Base-by-base conservation (phyloP, 2,113 vertebrate species). In the Peromyscus californicus region DNA sequence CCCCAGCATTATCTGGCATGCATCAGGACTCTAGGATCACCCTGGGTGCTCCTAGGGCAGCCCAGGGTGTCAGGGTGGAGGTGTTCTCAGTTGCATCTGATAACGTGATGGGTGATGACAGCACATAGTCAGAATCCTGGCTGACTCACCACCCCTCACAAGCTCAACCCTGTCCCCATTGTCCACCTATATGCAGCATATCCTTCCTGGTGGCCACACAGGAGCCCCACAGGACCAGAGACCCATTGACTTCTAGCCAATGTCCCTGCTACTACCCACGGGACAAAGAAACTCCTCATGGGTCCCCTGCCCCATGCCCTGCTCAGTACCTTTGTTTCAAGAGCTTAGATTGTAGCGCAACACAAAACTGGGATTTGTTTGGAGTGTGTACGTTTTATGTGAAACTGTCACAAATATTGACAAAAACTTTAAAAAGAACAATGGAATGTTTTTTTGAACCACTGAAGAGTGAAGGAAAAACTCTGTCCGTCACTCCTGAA, bases 1-100 rank as follows among this genome's bases (percentile, higher is more conserved):
- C 24, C n/a, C 0, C n/a, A 33, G 22, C 45, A 8, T 8, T 3
- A 11, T 42, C 24, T 19, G 69, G 5, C 19, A 0, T 5, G 24
- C n/a, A 80, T 39, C 54, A 57, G 70, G 42, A 59, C 13, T 51
- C 57, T 29, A 31, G 74, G 54, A 12, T 48, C 29, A 8, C 15
- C n/a, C 42, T 72, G 16, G 0, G 0, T 65, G 21, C 8, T 88
- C 5, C 17, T 76, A 21, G 31, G 36, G 51, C 39, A 54, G 54
- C 17, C 45, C 72, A 51, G 31, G 33, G n/a, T 48, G 39, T 48
- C 39, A 22, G 70, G 54, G 19, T 29, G 0, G n/a, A 0, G 4
- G 10, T 21, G 26, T 65, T 70, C 75, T 78, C 31, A 36, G 19
- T 36, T 17, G 1, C 42, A 22, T n/a, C 36, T 61, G 69, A 70